A percentile compares a stretch with the other conserved stretches of the same genome.
These are phyloP conservation scores for Triplophysa yarkandensis DNA, from an alignment of 2,797 vertebrate genomes.

Conservation along the genomic window DNA sequence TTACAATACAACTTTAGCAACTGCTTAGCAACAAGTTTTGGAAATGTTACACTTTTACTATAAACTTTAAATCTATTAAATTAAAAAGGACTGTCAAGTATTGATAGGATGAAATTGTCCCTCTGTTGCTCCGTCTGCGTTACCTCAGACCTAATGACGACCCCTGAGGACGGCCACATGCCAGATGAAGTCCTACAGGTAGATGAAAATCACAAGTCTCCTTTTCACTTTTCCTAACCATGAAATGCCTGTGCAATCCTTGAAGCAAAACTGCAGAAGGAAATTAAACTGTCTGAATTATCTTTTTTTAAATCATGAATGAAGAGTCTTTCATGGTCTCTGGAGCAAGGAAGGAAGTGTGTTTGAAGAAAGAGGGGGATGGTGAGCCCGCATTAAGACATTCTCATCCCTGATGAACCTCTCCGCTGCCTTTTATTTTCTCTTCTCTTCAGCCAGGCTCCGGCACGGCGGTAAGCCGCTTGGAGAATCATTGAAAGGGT, in stretches of 20 bases:
- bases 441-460: conserved; percentile 47
- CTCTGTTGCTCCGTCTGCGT: conserved; percentile 13
- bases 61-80: neutral
- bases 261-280: conserved; percentile 55
- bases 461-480: conserved; percentile 42
- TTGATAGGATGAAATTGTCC: conserved; percentile 13
- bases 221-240: conserved; percentile 52
- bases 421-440: conserved; percentile 49
- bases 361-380: conserved; percentile 48
- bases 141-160: conserved; percentile 24
- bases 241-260: conserved; percentile 53
- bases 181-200: conserved; percentile 25
- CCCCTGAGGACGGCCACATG: conserved; percentile 30
- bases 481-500: conserved; percentile 51
- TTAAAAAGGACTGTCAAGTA: conserved; percentile 13
- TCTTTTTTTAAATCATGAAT: conserved; percentile 55
- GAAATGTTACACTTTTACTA: neutral
- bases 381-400: conserved; percentile 50
- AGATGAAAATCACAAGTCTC: conserved; percentile 33
- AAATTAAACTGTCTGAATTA: conserved; percentile 61
- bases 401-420: conserved; percentile 58
- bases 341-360: conserved; percentile 41
- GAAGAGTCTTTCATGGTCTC: conserved; percentile 54
- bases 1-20: neutral
- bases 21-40: too few relatives aligned